Percentiles rank a stretch among this genome's conserved stretches.
phyloP scores from a whole-genome alignment of 2,888 invertebrate species.

The Torymus aiolomorphi region DNA sequence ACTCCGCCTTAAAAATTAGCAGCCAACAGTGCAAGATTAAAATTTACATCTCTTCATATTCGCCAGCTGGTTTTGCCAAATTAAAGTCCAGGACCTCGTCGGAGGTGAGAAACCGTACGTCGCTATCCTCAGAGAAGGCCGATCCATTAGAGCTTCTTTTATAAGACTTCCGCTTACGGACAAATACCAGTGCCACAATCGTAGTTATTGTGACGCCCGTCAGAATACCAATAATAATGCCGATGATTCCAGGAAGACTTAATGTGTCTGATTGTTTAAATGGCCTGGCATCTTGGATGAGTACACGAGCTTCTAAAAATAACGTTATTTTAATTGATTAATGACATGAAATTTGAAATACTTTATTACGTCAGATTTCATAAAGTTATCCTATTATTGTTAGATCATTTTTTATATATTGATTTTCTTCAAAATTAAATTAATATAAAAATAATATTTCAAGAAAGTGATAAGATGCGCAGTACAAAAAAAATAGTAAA shows the following conservation, averaged over 20 bases:
- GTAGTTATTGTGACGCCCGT: conserved; percentile 63
- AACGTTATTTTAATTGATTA: neutral
- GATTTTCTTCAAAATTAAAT: too few species aligned
- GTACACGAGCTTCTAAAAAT: conserved; percentile 29
- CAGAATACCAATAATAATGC: conserved; percentile 65
- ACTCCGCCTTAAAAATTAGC: conserved; percentile 34
- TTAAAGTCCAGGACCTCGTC: conserved; percentile 78
- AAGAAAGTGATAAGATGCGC: too few species aligned
- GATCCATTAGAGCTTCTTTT: conserved; percentile 68
- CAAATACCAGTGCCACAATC: conserved; percentile 56
- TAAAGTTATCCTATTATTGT: neutral
- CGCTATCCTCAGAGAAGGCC: conserved; percentile 76
- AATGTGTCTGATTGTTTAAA: conserved; percentile 9
- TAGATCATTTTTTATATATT: too few species aligned
- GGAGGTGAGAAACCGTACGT: conserved; percentile 78
- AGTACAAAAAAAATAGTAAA: too few species aligned
- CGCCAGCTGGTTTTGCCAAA: conserved; percentile 72
- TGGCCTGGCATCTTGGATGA: conserved; percentile 7
- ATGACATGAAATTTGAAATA: neutral
- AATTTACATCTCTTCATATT: conserved; percentile 54
- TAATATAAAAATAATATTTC: too few species aligned
- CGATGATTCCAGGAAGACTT: conserved; percentile 61
- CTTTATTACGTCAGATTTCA: neutral
- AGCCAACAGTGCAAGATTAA: conserved; percentile 28
- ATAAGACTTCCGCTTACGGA: conserved; percentile 60